Base-by-base conservation (phyloP, 1,140 invertebrate genomes). In the Drosophila equinoxialis region DNA sequence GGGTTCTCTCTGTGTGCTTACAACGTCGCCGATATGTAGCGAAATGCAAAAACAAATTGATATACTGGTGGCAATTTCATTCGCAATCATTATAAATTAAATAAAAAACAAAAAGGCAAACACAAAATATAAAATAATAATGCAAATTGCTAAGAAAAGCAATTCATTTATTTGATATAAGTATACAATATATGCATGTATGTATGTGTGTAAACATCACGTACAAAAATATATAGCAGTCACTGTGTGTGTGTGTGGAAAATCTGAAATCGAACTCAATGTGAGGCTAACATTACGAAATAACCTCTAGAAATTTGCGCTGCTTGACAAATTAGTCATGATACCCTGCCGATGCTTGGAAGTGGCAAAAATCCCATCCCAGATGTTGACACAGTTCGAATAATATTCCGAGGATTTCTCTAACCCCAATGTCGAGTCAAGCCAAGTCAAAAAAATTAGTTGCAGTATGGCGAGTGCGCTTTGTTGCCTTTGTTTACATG, bases 291-390 rank as follows among this genome's bases (percentile, higher is more conserved):
- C 68, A 30, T 10, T 35, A 26, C 35, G 17, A 41, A 23, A 55
- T 60, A 72, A 74, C 48, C 73, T 39, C 72, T 69, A 55, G 45
- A 71, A 63, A 74, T 68, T 75, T 64, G 37, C 68, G 63, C 59
- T 37, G 65, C 62, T 64, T 75, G 54, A 30, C 23, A 69, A 75
- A 75, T 63, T 75, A 51, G 35, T 48, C 33, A 51, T 30, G 33
- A 11, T 35, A 42, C 66, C 61, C 58, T 54, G 17, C 23, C 7
- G 6, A 10, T 20, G 57, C 37, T 71, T 60, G 30, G 5, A 11
- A 55, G 51, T 55, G 26, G 3, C 1, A 13, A 35, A 35, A 10
- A 35, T 35, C 35, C 8, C 6, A 35, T 7, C 26, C 26, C 26
- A 5, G 1, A 35, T 35, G 2, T 10, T 10, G 35, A 10, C 35